A percentile compares a stretch with the other conserved stretches of the same genome.
Evolutionary conservation across 2,888 invertebrate species (phyloP).

Genomic region (Apantesis nais): DNA sequence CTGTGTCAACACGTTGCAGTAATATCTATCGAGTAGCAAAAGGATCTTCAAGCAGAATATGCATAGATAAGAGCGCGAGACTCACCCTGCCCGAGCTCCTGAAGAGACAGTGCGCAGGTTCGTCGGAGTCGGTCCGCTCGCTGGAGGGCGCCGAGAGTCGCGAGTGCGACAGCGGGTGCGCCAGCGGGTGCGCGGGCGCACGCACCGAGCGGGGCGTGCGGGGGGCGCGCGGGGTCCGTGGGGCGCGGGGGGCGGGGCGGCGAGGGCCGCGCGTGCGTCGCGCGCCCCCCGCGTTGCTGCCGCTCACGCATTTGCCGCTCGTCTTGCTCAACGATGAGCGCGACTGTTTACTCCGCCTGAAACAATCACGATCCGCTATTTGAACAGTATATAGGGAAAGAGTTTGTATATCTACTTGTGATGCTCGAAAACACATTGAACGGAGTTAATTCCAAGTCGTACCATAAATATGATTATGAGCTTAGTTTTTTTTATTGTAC

Average conservation of each 20-base stretch:
- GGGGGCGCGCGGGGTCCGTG: conserved; percentile 28
- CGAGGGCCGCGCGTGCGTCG: conserved; percentile 38
- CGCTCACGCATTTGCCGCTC: conserved; percentile 46
- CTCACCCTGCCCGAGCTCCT: conserved; percentile 65
- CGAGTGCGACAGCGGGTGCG: conserved; percentile 38
- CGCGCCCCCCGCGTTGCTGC: conserved; percentile 49
- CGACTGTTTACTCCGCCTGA: conserved; percentile 70
- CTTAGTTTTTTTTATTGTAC: too few relatives aligned
- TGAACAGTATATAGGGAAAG: not conserved
- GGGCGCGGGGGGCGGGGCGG: conserved; percentile 36
- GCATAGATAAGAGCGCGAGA: not conserved
- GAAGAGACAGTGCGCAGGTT: conserved; percentile 65
- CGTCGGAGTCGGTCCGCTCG: conserved; percentile 78
- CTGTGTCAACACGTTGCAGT: too few relatives aligned
- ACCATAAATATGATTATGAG: not conserved
- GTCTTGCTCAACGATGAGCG: conserved; percentile 61
- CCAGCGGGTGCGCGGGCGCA: conserved; percentile 20
- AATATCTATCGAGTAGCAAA: too few relatives aligned
- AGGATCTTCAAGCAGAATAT: too few relatives aligned
- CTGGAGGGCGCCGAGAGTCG: conserved; percentile 72
- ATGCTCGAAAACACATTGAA: too few relatives aligned
- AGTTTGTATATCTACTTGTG: too few relatives aligned
- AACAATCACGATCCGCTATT: not conserved
- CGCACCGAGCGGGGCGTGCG: conserved; percentile 16
- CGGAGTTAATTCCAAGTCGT: too few relatives aligned